Evolutionary conservation across 2,888 invertebrate genomes (phyloP).

Genomic region (Tigriopus californicus): DNA sequence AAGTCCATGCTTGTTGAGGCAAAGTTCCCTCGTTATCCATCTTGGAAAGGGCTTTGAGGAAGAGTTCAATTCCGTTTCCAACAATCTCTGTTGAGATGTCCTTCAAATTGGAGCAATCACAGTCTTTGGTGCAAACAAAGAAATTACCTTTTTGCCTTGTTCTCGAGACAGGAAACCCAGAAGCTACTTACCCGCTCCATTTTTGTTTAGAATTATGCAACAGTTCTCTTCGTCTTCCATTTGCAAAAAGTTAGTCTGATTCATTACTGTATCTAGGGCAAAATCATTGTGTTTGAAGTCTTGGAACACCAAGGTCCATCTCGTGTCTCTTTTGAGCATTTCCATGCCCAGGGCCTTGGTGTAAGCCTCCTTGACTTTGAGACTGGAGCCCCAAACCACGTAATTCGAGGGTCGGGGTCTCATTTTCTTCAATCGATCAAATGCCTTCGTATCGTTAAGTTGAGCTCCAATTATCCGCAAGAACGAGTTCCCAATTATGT

Average conservation of each 20-base stretch:
- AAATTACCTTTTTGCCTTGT: too few relatives aligned
- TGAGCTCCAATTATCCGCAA: conserved; percentile 50
- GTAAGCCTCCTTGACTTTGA: conserved; percentile 42
- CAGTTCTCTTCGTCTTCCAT: background rate
- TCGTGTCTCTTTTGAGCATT: conserved; percentile 39
- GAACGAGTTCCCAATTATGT: conserved; percentile 43
- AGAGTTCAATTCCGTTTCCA: too few relatives aligned
- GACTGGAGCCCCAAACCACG: conserved; percentile 43
- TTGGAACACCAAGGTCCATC: conserved; percentile 49
- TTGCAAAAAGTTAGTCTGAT: background rate
- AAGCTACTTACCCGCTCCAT: too few relatives aligned
- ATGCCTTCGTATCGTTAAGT: conserved; percentile 39
- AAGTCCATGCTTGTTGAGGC: background rate
- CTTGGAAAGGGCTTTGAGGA: too few relatives aligned
- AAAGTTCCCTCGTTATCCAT: too few relatives aligned
- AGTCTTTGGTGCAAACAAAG: too few relatives aligned
- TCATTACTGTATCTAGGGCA: background rate
- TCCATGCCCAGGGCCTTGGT: conserved; percentile 40
- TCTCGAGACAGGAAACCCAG: too few relatives aligned
- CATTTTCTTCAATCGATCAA: conserved; percentile 39
- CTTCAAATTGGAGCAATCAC: too few relatives aligned
- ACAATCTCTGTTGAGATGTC: too few relatives aligned
- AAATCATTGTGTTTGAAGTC: conserved; percentile 1
- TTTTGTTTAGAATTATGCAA: background rate
- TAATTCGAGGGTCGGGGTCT: conserved; percentile 54